Conservation (phyloP, 2,888 invertebrate genomes). For the Microctonus aethiopoides region DNA sequence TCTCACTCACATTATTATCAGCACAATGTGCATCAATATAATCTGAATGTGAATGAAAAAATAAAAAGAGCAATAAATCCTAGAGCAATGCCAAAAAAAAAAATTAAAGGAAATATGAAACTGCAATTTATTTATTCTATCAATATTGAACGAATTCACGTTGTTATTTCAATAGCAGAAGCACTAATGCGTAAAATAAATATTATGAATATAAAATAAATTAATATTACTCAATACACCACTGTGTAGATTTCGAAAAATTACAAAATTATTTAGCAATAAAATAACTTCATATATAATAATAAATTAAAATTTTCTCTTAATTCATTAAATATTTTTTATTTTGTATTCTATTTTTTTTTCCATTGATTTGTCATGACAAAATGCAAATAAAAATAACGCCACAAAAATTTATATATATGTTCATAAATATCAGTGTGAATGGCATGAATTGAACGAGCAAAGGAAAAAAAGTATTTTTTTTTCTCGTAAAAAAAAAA, state of each 20-base stretch:
- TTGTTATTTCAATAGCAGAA: too few species aligned
- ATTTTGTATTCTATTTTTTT: background rate
- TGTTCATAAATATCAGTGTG: background rate
- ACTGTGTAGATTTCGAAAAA: too few species aligned
- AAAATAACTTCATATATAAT: background rate
- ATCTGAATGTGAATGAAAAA: background rate
- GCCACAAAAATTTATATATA: background rate
- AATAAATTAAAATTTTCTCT: background rate
- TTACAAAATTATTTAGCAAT: too few species aligned
- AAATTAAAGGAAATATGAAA: too few species aligned
- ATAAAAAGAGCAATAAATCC: too few species aligned
- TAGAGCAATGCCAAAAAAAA: too few species aligned
- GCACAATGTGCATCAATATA: background rate
- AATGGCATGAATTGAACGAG: background rate
- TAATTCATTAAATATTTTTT: background rate
- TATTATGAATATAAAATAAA: too few species aligned
- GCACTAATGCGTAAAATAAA: too few species aligned
- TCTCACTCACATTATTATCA: background rate
- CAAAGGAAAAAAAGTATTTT: slow-evolving; percentile 6
- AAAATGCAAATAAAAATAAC: background rate
- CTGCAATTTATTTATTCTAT: too few species aligned
- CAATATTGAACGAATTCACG: too few species aligned
- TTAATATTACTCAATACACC: too few species aligned
- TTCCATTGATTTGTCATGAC: background rate
- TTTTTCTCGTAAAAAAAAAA: too few species aligned